Conservation (phyloP, 2,888 invertebrate genomes). For the Ctena decussata region DNA sequence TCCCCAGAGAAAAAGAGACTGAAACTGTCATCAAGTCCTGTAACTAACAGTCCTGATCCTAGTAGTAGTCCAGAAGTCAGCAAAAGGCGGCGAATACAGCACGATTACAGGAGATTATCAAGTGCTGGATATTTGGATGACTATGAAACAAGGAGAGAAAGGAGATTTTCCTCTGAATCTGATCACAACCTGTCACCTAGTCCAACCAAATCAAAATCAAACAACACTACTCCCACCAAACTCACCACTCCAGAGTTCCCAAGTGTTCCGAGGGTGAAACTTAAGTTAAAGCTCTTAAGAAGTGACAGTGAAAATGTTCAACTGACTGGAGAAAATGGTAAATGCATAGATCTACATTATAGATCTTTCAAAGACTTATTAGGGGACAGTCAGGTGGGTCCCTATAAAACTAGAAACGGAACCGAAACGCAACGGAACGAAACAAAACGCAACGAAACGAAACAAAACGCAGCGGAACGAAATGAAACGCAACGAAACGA, state of each 20-base stretch:
- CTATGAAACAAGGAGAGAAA: conserved; percentile 80
- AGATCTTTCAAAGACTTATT: no score
- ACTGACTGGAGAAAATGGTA: neutral
- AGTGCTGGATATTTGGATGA: conserved; percentile 86
- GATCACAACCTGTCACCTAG: conserved; percentile 72
- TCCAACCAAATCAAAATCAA: conserved; percentile 60
- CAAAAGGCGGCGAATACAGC: conserved; percentile 84
- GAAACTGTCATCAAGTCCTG: neutral
- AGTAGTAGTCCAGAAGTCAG: conserved; percentile 80
- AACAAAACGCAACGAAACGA: no score
- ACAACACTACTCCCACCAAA: conserved; percentile 55
- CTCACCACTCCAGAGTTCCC: conserved; percentile 52
- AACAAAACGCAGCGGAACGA: no score
- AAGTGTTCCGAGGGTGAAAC: conserved; percentile 66
- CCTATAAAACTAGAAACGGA: no score
- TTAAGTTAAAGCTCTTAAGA: conserved; percentile 63
- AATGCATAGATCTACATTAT: no score
- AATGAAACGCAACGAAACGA: no score
- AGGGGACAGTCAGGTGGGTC: no score
- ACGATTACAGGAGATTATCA: conserved; percentile 85
- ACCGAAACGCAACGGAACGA: no score
- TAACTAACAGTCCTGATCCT: conserved; percentile 49
- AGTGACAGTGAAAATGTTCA: conserved; percentile 23
- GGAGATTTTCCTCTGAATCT: conserved; percentile 79
- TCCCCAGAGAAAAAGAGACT: neutral